These are phyloP conservation scores for Brenthis ino DNA, from an alignment of 2,888 invertebrate genomes.

Conservation along the genomic window DNA sequence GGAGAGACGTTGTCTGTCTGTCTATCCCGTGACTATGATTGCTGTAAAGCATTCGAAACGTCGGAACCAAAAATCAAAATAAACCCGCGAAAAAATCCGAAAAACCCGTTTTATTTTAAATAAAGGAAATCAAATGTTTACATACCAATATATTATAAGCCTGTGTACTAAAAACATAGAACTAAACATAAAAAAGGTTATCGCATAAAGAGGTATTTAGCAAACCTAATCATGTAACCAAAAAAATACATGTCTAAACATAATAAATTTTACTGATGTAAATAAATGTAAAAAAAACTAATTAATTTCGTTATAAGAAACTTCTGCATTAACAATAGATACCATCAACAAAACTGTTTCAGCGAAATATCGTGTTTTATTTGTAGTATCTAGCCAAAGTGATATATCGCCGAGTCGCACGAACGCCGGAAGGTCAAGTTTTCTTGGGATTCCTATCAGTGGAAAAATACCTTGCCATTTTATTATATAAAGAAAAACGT, in stretches of 20 bases:
- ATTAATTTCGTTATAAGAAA: slow-evolving; percentile 15
- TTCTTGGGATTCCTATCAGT: slow-evolving; percentile 33
- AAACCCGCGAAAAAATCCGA: too few species aligned
- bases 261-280: slow-evolving; percentile 6
- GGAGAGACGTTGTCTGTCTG: too few species aligned
- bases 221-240: not conserved
- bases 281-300: slow-evolving; percentile 5
- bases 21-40: too few species aligned
- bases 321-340: slow-evolving; percentile 21
- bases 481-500: not conserved
- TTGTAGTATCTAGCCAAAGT: slow-evolving; percentile 45
- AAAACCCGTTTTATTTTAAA: too few species aligned
- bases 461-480: slow-evolving; percentile 20
- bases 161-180: too few species aligned
- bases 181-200: too few species aligned
- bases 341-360: slow-evolving; percentile 26
- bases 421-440: slow-evolving; percentile 63
- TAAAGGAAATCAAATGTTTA: too few species aligned
- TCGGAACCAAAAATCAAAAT: too few species aligned
- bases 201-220: too few species aligned
- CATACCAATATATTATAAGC: too few species aligned
- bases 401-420: slow-evolving; percentile 60
- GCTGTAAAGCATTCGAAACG: too few species aligned
- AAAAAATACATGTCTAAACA: not conserved
- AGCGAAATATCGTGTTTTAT: slow-evolving; percentile 34